A percentile compares a stretch with the other conserved stretches of the same genome.
These are phyloP conservation scores for Struthidea cinerea DNA, from an alignment of 2,113 vertebrate species.

Conservation along the genomic window DNA sequence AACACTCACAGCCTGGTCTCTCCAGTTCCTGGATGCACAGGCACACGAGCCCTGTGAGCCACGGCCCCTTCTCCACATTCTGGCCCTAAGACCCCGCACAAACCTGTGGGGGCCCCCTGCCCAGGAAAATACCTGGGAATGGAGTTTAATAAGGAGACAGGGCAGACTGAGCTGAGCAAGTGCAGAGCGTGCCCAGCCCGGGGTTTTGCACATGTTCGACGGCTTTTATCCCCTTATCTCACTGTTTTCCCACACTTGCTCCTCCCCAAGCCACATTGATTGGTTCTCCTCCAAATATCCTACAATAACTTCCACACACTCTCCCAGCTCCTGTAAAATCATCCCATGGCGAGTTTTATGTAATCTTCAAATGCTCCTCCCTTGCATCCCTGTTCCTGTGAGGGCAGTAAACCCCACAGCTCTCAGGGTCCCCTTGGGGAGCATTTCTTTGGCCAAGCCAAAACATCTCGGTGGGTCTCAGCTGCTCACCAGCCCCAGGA, in stretches of 20 bases:
- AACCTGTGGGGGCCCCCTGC: fast-evolving
- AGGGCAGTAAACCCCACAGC: not conserved
- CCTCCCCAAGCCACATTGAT: not conserved
- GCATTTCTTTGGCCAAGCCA: not conserved
- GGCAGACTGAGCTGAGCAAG: not conserved
- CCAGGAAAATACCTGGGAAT: not conserved
- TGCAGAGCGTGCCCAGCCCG: fast-evolving
- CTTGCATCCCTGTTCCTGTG: not conserved
- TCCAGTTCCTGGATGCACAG: not conserved
- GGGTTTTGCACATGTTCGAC: fast-evolving
- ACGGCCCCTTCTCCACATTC: not conserved
- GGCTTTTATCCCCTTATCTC: not conserved
- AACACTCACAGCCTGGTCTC: not conserved
- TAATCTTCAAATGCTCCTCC: not conserved
- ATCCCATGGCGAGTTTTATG: not conserved
- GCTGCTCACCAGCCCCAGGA: not conserved
- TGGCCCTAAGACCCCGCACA: not conserved
- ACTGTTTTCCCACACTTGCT: not conserved
- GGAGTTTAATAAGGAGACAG: not conserved
- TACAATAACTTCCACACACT: not conserved
- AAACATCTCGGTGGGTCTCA: not conserved
- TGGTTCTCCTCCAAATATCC: not conserved
- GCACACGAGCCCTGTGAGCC: not conserved
- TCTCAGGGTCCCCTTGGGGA: not conserved
- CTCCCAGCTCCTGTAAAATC: not conserved